phyloP scores from a whole-genome alignment of 2,888 invertebrate genomes.

The Aphelenchoides bicaudatus region DNA sequence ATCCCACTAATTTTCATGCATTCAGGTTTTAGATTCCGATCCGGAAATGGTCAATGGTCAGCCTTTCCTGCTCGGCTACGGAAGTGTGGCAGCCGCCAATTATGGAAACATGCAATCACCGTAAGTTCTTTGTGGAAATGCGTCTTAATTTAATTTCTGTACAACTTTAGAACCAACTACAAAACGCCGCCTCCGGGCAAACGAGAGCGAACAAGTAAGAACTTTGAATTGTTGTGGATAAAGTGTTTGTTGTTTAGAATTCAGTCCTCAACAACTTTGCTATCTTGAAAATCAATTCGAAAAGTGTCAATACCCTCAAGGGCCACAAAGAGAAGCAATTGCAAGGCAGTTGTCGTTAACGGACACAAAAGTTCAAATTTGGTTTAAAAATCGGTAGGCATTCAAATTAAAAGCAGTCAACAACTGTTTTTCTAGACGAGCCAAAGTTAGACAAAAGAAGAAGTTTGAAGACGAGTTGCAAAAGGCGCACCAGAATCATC shows the following conservation, averaged over 20 bases:
- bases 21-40: too few species aligned
- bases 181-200: slow-evolving; percentile 24
- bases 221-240: too few species aligned
- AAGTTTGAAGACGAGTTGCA: slow-evolving; percentile 32
- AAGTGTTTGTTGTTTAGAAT: too few species aligned
- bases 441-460: slow-evolving; percentile 43
- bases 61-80: neutral
- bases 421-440: too few species aligned
- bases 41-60: slow-evolving; percentile 4
- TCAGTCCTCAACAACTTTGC: slow-evolving; percentile 24
- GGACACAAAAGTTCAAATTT: slow-evolving; percentile 33
- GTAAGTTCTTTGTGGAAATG: neutral
- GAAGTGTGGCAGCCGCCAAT: too few species aligned
- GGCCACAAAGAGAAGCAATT: slow-evolving; percentile 17
- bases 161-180: slow-evolving; percentile 7
- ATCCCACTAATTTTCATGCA: neutral
- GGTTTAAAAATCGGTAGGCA: slow-evolving; percentile 54
- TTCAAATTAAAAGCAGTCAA: too few species aligned
- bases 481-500: slow-evolving; percentile 1
- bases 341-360: slow-evolving; percentile 12
- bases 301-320: slow-evolving; percentile 27
- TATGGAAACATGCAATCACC: slow-evolving; percentile 12
- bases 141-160: neutral
- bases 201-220: slow-evolving; percentile 32
- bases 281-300: slow-evolving; percentile 33